Evolutionary conservation across 2,797 vertebrate genomes (phyloP).

Genomic region (Rousettus madagascariensis): DNA sequence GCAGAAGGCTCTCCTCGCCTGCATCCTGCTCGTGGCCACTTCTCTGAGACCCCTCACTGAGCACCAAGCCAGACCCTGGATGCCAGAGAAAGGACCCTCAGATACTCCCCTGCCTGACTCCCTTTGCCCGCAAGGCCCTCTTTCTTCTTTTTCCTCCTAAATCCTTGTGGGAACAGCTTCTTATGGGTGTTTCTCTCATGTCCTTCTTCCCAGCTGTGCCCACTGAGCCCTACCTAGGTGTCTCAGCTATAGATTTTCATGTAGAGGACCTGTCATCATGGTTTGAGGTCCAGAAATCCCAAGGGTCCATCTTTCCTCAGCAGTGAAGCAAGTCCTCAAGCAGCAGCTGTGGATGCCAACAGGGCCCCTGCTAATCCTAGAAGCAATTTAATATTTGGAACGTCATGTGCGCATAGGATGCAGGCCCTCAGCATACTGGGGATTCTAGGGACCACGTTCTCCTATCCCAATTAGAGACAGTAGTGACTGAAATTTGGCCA

Average conservation of each 20-base stretch:
- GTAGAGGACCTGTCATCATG: background rate
- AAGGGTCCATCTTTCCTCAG: background rate
- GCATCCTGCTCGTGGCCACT: background rate
- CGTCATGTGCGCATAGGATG: background rate
- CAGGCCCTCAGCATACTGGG: background rate
- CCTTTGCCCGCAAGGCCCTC: background rate
- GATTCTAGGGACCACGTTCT: background rate
- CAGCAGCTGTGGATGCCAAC: background rate
- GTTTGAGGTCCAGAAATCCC: background rate
- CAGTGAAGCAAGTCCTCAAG: background rate
- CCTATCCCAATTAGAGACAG: background rate
- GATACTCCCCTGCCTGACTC: background rate
- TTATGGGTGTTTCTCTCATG: background rate
- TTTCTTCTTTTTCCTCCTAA: background rate
- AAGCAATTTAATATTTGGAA: conserved; percentile 46
- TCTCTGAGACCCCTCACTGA: background rate
- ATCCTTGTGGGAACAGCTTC: background rate
- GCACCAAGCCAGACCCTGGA: background rate
- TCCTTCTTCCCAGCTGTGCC: background rate
- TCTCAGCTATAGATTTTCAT: background rate
- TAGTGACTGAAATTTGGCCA: background rate
- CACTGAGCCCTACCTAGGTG: background rate
- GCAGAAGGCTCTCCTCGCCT: background rate
- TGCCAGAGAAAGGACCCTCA: background rate
- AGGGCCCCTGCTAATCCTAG: background rate